Conservation (phyloP, 2,113 vertebrate species). For the Bubo scandiacus region DNA sequence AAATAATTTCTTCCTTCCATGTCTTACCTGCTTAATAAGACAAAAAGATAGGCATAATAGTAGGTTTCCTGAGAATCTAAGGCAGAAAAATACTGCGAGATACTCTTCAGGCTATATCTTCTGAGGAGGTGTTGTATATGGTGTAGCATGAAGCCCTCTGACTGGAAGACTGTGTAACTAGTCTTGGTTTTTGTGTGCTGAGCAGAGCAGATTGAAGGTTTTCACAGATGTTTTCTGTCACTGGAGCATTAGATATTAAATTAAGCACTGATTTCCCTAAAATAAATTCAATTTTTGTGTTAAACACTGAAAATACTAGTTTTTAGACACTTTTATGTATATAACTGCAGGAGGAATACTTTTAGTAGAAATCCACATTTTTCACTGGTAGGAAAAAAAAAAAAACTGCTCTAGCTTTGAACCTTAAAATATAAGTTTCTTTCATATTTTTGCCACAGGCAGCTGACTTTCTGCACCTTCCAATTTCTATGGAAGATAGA, state of each 20-base stretch:
- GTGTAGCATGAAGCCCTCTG: accelerated
- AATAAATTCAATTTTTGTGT: neutral
- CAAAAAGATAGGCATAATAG: neutral
- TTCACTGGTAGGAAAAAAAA: neutral
- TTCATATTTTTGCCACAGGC: neutral
- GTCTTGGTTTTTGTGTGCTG: neutral
- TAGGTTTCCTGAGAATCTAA: neutral
- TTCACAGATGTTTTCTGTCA: neutral
- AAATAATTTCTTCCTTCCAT: neutral
- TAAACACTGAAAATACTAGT: neutral
- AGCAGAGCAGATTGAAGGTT: neutral
- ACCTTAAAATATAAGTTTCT: neutral
- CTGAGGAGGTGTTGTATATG: neutral
- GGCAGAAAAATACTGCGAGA: neutral
- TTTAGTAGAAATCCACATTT: neutral
- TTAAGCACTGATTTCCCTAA: neutral
- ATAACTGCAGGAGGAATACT: neutral
- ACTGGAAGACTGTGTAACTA: neutral
- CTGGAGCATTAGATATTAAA: neutral
- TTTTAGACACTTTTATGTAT: neutral
- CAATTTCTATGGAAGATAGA: neutral
- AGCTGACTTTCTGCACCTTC: neutral
- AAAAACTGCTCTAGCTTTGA: neutral
- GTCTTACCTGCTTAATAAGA: neutral
- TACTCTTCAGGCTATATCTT: neutral